Percentiles rank a stretch among this genome's conserved stretches.
Conservation (phyloP, 2,113 vertebrate species). For the Stigmatopora nigra region DNA sequence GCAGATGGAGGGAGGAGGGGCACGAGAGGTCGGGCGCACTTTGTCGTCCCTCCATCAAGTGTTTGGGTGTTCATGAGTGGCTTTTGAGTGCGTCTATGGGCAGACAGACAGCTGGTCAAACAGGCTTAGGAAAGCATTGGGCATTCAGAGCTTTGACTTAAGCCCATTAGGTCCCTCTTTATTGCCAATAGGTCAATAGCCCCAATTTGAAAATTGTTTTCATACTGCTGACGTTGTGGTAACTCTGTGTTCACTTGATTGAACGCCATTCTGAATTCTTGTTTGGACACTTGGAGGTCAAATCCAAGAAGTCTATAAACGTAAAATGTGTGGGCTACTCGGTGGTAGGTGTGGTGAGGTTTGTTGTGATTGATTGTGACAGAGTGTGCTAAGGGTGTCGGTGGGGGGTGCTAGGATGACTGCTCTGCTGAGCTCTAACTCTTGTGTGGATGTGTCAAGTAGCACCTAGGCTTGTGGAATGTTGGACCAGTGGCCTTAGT, state of each 20-base stretch:
- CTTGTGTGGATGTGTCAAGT: conserved; percentile 41
- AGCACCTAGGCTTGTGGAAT: conserved; percentile 63
- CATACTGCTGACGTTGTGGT: conserved; percentile 24
- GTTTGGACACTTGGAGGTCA: neutral
- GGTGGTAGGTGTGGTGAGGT: conserved; percentile 2
- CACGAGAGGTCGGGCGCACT: conserved; percentile 33
- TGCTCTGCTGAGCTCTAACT: neutral
- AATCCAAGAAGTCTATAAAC: neutral
- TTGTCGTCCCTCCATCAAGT: conserved; percentile 44
- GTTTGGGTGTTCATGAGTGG: conserved; percentile 25
- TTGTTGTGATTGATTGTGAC: conserved; percentile 41
- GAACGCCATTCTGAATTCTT: neutral
- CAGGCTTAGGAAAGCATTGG: conserved; percentile 65
- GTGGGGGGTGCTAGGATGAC: conserved; percentile 1
- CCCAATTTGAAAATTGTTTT: conserved; percentile 50
- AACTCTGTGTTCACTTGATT: conserved; percentile 12
- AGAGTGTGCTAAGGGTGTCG: conserved; percentile 27
- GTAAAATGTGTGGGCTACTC: neutral
- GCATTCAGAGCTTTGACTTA: conserved; percentile 58
- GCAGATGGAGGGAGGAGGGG: conserved; percentile 48
- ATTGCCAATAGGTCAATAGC: conserved; percentile 46
- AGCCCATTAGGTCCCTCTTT: conserved; percentile 60
- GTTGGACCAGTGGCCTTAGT: conserved; percentile 27
- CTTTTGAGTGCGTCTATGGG: conserved; percentile 49
- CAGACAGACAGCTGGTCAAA: conserved; percentile 71